Evolutionary conservation across 2,113 vertebrate species (phyloP).

Genomic region (Petaurus breviceps): DNA sequence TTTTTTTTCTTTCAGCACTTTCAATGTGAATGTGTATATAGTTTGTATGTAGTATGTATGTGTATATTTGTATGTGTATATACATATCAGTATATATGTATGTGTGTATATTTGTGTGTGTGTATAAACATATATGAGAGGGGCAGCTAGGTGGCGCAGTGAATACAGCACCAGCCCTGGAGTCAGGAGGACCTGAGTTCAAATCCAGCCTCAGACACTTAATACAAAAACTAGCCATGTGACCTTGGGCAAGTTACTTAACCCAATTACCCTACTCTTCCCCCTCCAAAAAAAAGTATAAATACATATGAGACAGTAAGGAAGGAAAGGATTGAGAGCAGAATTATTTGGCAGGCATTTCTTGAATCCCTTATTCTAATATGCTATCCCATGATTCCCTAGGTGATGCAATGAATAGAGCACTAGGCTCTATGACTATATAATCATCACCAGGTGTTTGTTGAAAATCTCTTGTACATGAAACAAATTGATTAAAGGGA

Average conservation of each 20-base stretch:
- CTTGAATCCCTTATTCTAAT: not conserved
- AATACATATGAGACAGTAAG: not conserved
- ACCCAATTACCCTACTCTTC: too few species aligned
- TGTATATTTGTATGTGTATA: not conserved
- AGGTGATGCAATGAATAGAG: not conserved
- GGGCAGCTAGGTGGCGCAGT: too few species aligned
- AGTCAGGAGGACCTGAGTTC: too few species aligned
- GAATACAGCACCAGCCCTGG: too few species aligned
- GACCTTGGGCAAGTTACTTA: too few species aligned
- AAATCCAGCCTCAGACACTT: too few species aligned
- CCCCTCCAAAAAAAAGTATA: not conserved
- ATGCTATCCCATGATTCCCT: not conserved
- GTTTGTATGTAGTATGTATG: not conserved
- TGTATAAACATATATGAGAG: not conserved
- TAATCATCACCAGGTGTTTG: not conserved
- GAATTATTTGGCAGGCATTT: not conserved
- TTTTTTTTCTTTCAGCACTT: conserved; percentile 15
- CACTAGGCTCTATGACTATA: not conserved
- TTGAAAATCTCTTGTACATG: not conserved
- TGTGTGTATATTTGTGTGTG: conserved; percentile 22
- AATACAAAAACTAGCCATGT: too few species aligned
- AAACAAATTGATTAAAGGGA: not conserved
- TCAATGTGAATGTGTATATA: not conserved
- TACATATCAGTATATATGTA: not conserved
- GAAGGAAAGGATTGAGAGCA: not conserved